Conservation (phyloP, 2,888 invertebrate genomes). For the Chalcis sispes region DNA sequence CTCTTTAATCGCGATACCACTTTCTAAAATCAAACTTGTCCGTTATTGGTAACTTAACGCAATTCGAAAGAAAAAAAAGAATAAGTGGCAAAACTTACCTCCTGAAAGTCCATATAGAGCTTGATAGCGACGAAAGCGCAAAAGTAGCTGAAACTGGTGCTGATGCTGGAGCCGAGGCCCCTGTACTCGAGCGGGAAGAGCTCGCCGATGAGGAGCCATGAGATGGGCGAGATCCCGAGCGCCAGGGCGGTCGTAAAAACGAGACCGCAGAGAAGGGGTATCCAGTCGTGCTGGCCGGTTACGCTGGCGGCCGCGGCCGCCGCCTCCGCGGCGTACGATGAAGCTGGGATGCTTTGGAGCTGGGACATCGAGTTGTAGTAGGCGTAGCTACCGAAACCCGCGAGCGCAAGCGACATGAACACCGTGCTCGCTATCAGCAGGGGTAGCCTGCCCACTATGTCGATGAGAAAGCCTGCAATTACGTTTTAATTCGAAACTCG, state of each 20-base stretch:
- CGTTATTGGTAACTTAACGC: no score
- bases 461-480: conserved; percentile 82
- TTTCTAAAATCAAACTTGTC: no score
- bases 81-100: conserved; percentile 70
- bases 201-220: conserved; percentile 90
- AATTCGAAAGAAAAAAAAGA: no score
- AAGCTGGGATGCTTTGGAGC: conserved; percentile 65
- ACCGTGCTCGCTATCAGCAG: conserved; percentile 89
- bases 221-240: conserved; percentile 92
- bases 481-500: not conserved
- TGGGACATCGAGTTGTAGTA: conserved; percentile 81
- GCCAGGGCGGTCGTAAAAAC: conserved; percentile 91
- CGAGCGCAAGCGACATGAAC: conserved; percentile 90
- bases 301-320: conserved; percentile 64
- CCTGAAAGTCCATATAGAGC: conserved; percentile 89
- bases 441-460: conserved; percentile 90
- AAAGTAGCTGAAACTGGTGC: conserved; percentile 90
- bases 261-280: conserved; percentile 88
- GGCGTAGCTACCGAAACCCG: conserved; percentile 89
- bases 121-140: conserved; percentile 92
- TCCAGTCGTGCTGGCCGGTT: conserved; percentile 85
- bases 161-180: conserved; percentile 91
- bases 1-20: no score
- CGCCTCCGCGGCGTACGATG: conserved; percentile 61
- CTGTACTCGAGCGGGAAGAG: conserved; percentile 89